These are phyloP conservation scores for Beroe forskalii DNA, from an alignment of 37 sponge, comb jelly and placozoan species.

Conservation along the genomic window DNA sequence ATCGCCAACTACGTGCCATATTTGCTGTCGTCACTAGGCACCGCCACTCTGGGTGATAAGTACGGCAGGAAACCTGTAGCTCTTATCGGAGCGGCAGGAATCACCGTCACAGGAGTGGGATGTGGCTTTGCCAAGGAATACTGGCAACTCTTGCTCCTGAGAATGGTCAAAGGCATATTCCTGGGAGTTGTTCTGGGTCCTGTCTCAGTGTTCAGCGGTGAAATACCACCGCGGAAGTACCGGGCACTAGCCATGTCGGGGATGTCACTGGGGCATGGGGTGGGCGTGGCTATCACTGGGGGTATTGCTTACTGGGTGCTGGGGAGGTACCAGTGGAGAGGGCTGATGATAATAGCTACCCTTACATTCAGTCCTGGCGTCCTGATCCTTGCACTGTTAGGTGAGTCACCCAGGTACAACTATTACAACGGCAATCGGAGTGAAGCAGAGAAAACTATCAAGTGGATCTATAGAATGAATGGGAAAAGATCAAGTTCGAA, in stretches of 20 bases:
- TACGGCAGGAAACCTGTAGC: background rate
- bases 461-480: background rate
- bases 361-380: background rate
- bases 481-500: background rate
- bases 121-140: background rate
- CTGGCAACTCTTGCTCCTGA: background rate
- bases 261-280: background rate
- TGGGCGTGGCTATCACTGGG: background rate
- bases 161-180: background rate
- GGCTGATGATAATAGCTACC: background rate
- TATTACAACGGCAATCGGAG: background rate
- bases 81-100: background rate
- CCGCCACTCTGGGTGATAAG: background rate
- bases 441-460: background rate
- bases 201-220: background rate
- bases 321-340: background rate
- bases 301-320: background rate
- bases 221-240: background rate
- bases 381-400: background rate
- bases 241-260: background rate
- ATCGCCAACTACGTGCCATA: background rate
- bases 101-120: background rate
- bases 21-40: background rate
- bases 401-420: background rate
- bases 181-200: background rate